Percentiles rank a stretch among this genome's conserved stretches.
These are phyloP conservation scores for Myocastor coypus DNA, from an alignment of 2,113 vertebrate species.

Conservation along the genomic window DNA sequence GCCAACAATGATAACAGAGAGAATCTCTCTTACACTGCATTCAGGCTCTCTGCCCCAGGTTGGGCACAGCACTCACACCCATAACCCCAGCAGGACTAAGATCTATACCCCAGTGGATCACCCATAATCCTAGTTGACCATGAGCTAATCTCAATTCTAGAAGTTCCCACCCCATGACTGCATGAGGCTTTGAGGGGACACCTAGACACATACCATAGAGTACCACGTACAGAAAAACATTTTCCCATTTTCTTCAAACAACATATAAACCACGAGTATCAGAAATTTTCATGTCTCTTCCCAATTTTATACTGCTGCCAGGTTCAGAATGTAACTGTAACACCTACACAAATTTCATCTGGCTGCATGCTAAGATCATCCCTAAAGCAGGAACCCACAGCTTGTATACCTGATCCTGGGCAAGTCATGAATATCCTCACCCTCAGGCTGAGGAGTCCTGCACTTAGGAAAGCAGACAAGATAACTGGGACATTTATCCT, in stretches of 20 bases:
- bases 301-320: neutral
- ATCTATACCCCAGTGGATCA: no score
- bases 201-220: neutral
- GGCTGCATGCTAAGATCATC: neutral
- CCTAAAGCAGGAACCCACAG: neutral
- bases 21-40: no score
- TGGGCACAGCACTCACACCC: no score
- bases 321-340: neutral
- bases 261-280: neutral
- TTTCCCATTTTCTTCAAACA: neutral
- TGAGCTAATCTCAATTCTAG: no score
- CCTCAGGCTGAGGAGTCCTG: neutral
- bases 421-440: constrained; percentile 18
- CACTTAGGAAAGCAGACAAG: neutral
- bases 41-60: no score
- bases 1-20: no score
- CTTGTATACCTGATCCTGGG: neutral
- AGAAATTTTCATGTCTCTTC: neutral
- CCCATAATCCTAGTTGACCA: no score
- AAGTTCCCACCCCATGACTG: no score
- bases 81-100: no score
- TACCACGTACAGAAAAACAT: neutral
- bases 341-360: neutral
- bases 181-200: no score
- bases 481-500: neutral